Percentiles rank a stretch among this genome's conserved stretches.
Evolutionary conservation across 2,888 invertebrate species (phyloP).

Genomic region (Portevinia maculata): DNA sequence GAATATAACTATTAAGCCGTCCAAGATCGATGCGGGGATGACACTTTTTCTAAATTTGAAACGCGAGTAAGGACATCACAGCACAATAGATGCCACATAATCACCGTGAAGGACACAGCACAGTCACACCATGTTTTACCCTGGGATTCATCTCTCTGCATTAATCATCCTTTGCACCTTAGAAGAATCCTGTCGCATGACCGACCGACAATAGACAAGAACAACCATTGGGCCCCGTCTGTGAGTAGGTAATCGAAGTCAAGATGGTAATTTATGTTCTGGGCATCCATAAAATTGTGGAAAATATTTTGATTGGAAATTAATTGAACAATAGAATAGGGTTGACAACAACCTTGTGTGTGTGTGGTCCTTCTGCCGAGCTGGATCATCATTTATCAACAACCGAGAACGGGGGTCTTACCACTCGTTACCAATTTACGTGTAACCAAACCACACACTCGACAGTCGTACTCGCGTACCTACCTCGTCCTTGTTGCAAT

Average conservation of each 20-base stretch:
- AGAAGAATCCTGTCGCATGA: constrained; percentile 38
- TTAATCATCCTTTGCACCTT: constrained; percentile 60
- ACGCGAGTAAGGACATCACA: constrained; percentile 62
- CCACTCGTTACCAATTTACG: constrained; percentile 28
- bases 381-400: constrained; percentile 68
- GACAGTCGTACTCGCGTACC: constrained; percentile 4
- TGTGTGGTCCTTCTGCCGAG: constrained; percentile 58
- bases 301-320: constrained; percentile 75
- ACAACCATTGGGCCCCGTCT: constrained; percentile 11
- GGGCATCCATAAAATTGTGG: constrained; percentile 63
- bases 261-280: constrained; percentile 64
- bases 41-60: constrained; percentile 43
- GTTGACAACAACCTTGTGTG: constrained; percentile 62
- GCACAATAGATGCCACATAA: constrained; percentile 67
- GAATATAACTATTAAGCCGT: constrained; percentile 67
- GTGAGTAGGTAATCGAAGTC: constrained; percentile 48
- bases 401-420: constrained; percentile 7
- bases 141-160: constrained; percentile 56
- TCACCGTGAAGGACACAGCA: constrained; percentile 66
- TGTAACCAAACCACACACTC: constrained; percentile 51
- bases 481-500: constrained; percentile 27
- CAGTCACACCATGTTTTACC: constrained; percentile 29
- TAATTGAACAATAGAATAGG: constrained; percentile 71
- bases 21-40: constrained; percentile 48
- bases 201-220: constrained; percentile 14